A percentile compares a stretch with the other conserved stretches of the same genome.
These are phyloP conservation scores for Dynastes tityus DNA, from an alignment of 2,888 invertebrate species.

Conservation along the genomic window DNA sequence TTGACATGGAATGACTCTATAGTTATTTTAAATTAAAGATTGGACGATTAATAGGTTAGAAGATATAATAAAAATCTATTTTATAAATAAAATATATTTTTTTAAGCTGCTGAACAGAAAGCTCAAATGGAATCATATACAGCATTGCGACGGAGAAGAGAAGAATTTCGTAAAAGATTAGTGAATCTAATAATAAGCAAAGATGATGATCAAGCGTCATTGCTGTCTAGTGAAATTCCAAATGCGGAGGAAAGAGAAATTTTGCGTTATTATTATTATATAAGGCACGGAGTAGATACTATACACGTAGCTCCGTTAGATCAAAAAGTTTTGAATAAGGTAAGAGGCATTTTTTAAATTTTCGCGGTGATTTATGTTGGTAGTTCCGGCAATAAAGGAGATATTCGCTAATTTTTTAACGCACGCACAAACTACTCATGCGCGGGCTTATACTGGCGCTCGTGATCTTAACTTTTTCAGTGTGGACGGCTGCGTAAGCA, in stretches of 20 bases:
- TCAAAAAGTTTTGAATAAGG: conserved; percentile 78
- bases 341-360: conserved; percentile 59
- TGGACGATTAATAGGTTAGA: too few species aligned
- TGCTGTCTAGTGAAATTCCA: conserved; percentile 72
- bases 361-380: not conserved
- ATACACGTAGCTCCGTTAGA: conserved; percentile 91
- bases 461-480: too few species aligned
- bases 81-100: conserved; percentile 23
- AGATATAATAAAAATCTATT: not conserved
- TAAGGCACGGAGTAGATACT: conserved; percentile 92
- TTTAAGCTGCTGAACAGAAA: conserved; percentile 69
- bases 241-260: conserved; percentile 79
- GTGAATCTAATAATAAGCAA: conserved; percentile 82
- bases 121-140: conserved; percentile 76
- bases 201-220: conserved; percentile 71
- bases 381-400: too few species aligned
- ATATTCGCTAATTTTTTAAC: not conserved
- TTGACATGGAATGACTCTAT: too few species aligned
- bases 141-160: conserved; percentile 81
- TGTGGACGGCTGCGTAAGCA: too few species aligned
- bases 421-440: too few species aligned
- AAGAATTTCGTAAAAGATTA: conserved; percentile 86
- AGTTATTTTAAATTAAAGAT: too few species aligned
- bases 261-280: conserved; percentile 90
- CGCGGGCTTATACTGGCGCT: too few species aligned